Evolutionary conservation across 1,140 invertebrate genomes (phyloP).

Genomic region (Cyphomyrmex costatus): DNA sequence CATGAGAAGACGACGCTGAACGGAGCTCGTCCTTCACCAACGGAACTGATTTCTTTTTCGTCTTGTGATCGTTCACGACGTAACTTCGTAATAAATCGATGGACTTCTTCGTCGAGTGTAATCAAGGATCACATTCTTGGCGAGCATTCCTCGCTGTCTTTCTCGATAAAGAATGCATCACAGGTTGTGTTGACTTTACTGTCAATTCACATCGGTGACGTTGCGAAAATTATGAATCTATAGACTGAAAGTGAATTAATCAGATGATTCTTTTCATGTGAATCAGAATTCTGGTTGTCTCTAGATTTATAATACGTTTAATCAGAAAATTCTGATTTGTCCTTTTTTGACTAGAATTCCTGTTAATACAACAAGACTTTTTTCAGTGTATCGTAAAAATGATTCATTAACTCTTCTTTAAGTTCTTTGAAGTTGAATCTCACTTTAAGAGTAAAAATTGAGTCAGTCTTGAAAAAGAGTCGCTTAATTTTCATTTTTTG

Average conservation of each 20-base stretch:
- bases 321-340: no score
- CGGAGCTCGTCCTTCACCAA: not conserved
- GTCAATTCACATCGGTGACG: not conserved
- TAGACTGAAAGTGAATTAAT: no score
- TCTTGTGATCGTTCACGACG: not conserved
- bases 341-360: no score
- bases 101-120: slow-evolving; percentile 15
- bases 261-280: no score
- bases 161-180: slow-evolving; percentile 12
- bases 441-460: no score
- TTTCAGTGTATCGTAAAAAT: no score
- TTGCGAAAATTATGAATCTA: not conserved
- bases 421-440: no score
- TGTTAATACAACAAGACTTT: not conserved
- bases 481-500: no score
- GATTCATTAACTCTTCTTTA: no score
- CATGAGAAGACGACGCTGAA: not conserved
- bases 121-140: slow-evolving; percentile 41
- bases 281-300: no score
- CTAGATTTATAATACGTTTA: no score
- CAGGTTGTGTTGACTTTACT: not conserved
- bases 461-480: no score
- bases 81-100: slow-evolving; percentile 47
- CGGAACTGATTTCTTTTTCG: slow-evolving; percentile 15
- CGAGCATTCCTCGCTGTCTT: not conserved